Conservation (phyloP, 2,888 invertebrate genomes). For the Andrena minutula region DNA sequence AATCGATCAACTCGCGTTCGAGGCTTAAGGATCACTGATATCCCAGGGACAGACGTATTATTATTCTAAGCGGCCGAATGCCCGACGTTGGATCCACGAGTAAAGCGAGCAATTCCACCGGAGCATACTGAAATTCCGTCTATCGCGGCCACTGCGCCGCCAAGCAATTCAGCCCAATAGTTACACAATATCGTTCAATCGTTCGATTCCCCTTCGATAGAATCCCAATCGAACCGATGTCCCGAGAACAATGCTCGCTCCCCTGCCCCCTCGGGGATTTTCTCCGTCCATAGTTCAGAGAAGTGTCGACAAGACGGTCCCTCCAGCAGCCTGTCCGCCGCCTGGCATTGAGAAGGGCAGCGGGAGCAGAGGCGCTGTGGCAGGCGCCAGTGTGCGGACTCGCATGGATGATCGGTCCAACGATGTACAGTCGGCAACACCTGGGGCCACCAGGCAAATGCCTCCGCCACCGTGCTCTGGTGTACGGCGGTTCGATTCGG, state of each 20-base stretch:
- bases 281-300: conserved; percentile 35
- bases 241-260: conserved; percentile 20
- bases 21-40: not conserved
- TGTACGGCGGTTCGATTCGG: conserved; percentile 9
- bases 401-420: conserved; percentile 61
- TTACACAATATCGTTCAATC: conserved; percentile 17
- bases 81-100: not conserved
- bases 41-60: not conserved
- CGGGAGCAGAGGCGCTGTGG: conserved; percentile 1
- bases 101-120: not conserved
- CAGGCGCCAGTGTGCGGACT: conserved; percentile 8
- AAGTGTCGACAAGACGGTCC: conserved; percentile 61
- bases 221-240: conserved; percentile 25
- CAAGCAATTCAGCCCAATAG: conserved; percentile 12
- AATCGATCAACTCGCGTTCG: too few relatives aligned
- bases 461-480: conserved; percentile 15
- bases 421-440: conserved; percentile 61
- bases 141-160: not conserved
- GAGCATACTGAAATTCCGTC: conserved; percentile 5
- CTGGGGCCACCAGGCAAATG: conserved; percentile 61
- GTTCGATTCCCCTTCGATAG: conserved; percentile 6
- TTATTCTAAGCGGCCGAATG: not conserved
- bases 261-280: conserved; percentile 39
- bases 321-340: conserved; percentile 31
- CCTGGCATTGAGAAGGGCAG: conserved; percentile 54